Conservation (phyloP, 2,797 vertebrate genomes). For the Linurgus olivaceus region DNA sequence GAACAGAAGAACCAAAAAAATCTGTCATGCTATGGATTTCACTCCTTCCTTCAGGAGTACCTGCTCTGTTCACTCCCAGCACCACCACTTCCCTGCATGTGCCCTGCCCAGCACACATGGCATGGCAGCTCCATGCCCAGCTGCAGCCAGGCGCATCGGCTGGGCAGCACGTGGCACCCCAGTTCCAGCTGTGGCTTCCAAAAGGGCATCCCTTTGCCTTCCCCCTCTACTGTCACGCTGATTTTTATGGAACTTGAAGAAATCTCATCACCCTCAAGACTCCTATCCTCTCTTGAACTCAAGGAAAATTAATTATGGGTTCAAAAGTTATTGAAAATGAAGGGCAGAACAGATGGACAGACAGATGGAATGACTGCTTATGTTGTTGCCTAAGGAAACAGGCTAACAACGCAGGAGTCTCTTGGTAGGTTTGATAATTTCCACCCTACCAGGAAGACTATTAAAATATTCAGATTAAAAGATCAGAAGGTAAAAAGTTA, state of each 20-base stretch:
- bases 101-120: not conserved
- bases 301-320: conserved; percentile 7
- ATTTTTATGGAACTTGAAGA: not conserved
- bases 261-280: not conserved
- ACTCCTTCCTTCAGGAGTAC: not conserved
- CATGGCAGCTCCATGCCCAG: not conserved
- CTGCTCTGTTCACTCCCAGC: not conserved
- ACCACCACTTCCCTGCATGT: fast-evolving
- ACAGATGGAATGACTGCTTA: conserved; percentile 55
- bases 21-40: not conserved
- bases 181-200: not conserved
- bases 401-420: not conserved
- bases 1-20: not conserved
- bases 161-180: fast-evolving
- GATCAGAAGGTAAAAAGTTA: not conserved
- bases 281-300: conserved; percentile 17
- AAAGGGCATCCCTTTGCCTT: not conserved
- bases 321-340: conserved; percentile 52
- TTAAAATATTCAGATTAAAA: not conserved
- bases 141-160: not conserved
- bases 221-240: not conserved
- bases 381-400: conserved; percentile 41
- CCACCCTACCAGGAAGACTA: not conserved
- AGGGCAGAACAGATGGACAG: conserved; percentile 61
- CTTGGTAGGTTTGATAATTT: conserved; percentile 14